These are phyloP conservation scores for Azorinus chamasolen DNA, from an alignment of 2,888 invertebrate species.

Conservation along the genomic window DNA sequence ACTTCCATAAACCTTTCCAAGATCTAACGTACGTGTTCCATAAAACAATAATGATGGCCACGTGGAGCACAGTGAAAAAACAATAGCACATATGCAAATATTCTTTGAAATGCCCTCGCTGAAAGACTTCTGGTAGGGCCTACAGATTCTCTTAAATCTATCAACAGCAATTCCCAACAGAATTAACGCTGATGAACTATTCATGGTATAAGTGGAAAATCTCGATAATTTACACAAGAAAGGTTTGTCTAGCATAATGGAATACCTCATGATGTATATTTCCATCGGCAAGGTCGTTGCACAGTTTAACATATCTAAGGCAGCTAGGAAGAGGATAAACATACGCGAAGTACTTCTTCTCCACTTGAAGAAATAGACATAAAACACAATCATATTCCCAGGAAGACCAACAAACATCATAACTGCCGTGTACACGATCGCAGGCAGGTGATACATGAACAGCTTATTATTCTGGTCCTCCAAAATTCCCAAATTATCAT, in stretches of 20 bases:
- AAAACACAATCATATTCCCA: slow-evolving; percentile 70
- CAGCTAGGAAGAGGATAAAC: slow-evolving; percentile 70
- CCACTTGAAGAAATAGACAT: slow-evolving; percentile 73
- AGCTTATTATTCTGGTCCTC: slow-evolving; percentile 31
- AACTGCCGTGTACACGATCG: slow-evolving; percentile 66
- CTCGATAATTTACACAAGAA: slow-evolving; percentile 69
- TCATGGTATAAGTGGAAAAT: slow-evolving; percentile 69
- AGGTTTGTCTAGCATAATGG: slow-evolving; percentile 60
- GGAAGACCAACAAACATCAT: slow-evolving; percentile 70
- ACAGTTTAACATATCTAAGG: slow-evolving; percentile 70
- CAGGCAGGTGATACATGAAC: slow-evolving; percentile 49
- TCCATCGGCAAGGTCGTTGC: slow-evolving; percentile 71
- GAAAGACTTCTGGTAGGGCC: slow-evolving; percentile 65
- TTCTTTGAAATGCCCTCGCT: slow-evolving; percentile 64
- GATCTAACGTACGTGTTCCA: slow-evolving; percentile 60
- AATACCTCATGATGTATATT: slow-evolving; percentile 64
- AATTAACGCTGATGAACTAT: slow-evolving; percentile 68
- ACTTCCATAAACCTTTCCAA: slow-evolving; percentile 31
- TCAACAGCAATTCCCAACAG: slow-evolving; percentile 72
- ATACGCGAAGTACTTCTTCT: slow-evolving; percentile 65
- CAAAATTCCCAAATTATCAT: neutral
- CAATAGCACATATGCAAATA: slow-evolving; percentile 63
- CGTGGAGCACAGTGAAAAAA: slow-evolving; percentile 50
- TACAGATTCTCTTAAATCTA: slow-evolving; percentile 73
- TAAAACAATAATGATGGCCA: slow-evolving; percentile 75